Percentiles rank a stretch among this genome's conserved stretches.
Conservation (phyloP, 2,797 vertebrate species). For the Malacoctenus gilli region DNA sequence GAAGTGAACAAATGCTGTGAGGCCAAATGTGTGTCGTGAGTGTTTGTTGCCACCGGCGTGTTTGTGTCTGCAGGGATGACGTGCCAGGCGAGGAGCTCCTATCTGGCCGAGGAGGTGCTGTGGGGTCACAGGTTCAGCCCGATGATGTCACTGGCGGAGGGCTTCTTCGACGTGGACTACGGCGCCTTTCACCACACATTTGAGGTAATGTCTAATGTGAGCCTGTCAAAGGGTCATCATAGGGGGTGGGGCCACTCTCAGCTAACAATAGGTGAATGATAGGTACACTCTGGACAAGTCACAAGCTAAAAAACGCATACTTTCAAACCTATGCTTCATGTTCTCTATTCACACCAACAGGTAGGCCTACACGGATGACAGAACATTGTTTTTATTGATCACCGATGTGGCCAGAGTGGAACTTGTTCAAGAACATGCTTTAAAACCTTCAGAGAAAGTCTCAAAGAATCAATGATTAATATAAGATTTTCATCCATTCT, state of each 20-base stretch:
- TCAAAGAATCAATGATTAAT: background rate
- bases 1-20: background rate
- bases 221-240: too few species aligned
- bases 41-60: background rate
- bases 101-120: constrained; percentile 88
- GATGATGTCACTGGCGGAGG: constrained; percentile 90
- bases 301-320: too few species aligned
- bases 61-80: constrained; percentile 86
- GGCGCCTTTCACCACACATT: constrained; percentile 93
- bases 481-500: too few species aligned
- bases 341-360: too few species aligned
- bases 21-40: background rate
- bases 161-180: constrained; percentile 94
- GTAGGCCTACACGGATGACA: too few species aligned
- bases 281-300: too few species aligned
- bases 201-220: constrained; percentile 78
- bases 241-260: too few species aligned
- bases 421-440: background rate
- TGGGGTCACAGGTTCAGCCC: constrained; percentile 96
- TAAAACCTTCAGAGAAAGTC: background rate
- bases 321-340: too few species aligned
- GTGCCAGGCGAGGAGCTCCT: constrained; percentile 94
- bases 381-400: background rate
- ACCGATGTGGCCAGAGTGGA: too few species aligned
- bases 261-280: too few species aligned